Evolutionary conservation across 2,888 invertebrate species (phyloP), one percentile per base, ranked within the genome.

Genomic region (Gymnocheta viridis): DNA sequence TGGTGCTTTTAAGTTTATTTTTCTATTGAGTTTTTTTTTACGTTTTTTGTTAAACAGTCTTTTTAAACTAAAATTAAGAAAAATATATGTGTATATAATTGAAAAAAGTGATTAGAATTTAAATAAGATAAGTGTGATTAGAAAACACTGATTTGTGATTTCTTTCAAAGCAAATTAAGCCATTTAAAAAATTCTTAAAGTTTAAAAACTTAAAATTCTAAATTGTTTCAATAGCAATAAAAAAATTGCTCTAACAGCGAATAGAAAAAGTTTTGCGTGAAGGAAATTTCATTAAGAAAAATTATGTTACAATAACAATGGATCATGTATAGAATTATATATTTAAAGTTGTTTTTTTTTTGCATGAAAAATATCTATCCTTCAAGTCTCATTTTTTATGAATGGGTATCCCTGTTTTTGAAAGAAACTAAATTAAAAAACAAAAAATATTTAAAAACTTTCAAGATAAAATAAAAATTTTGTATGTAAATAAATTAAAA

Each of bases 11-110:
- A 2, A 24, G 12, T 41, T 66, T 70, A 29, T 47, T 54, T 54
- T 27, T n/a, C 4, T 47, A 60, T 47, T 44, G 22, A 17, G 29
- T 76, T 49, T 64, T 35, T 82, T 70, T 12, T n/a, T n/a, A n/a
- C 7, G 47, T 41, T 66, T 66, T 72, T 54, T 78, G 1, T 56
- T 47, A 66, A 58, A 76, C 66, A 73, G 27, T 64, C 22, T 70
- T 58, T 70, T 69, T 22, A 47, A 58, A 66, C 76, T 83, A 70
- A 78, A 73, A 66, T 79, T 58, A 49, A 58, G 51, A 66, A 66
- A 47, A 17, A 72, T 35, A 7, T 29, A 22, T 47, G 24, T 62
- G 19, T 64, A 27, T 29, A 5, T 27, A 19, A 22, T 44, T 22
- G n/a, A n/a, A n/a, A 49, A 62, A 62, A 47, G 41, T 56, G 60